Base-by-base conservation (phyloP, 2,113 vertebrate genomes). In the Sorex araneus region DNA sequence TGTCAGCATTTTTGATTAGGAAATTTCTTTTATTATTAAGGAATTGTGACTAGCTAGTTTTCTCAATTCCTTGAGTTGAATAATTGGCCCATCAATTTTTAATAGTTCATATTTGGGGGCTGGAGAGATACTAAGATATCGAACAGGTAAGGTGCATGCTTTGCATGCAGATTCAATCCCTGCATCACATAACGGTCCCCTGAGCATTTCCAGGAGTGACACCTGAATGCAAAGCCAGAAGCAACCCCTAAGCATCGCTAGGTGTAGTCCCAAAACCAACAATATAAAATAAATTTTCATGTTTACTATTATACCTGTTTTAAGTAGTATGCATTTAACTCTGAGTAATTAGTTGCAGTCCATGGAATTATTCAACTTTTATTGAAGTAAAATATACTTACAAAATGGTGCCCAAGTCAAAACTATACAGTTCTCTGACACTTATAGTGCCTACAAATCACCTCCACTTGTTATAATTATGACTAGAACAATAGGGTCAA, bases 1-100 rank as follows among this genome's bases (percentile, higher is more conserved):
- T 60, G 67, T 75, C 45, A 75, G 1, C 67, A 85, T 78, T 86
- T 96, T 83, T 84, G 57, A 74, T 2, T 40, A 64, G 27, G 34
- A 80, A 88, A 75, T 85, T 32, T 70, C 43, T 90, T 93, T 60
- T 11, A 87, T 81, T 87, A 73, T 82, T 90, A 76, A 90, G 47
- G 92, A 82, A 76, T 40, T 34, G 5, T 75, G 50, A 84, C n/a
- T 73, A 71, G 47, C 23, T 60, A 66, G 4, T 69, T 87, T 90
- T 85, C 47, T 88, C 19, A 78, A 12, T 60, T 78, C 78, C 64
- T 85, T 82, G 6, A 90, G 7, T 73, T 76, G 16, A 57, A 74
- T 74, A n/a, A 11, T 91, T 84, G 40, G 27, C 27, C 16, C 40
- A 70, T 87, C 30, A 81, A 79, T 93, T 89, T 67, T 93, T 18